Conservation (phyloP, 1,140 invertebrate species). For the Eriosoma lanigerum region DNA sequence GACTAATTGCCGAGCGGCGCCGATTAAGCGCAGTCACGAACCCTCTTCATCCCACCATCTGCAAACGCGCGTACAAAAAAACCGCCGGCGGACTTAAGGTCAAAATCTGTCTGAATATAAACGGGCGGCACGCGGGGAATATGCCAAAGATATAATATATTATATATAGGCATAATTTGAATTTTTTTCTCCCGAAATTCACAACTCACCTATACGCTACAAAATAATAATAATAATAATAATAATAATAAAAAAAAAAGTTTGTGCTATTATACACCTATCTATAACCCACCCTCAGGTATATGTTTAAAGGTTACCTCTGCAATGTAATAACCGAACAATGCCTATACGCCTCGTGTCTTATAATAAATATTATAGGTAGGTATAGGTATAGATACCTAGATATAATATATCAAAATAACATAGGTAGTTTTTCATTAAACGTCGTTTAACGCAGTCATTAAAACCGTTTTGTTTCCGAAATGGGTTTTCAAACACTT, state of each 20-base stretch:
- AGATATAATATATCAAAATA: too few relatives aligned
- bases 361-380: not conserved
- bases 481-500: conserved; percentile 5
- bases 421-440: too few relatives aligned
- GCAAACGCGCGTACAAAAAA: not conserved
- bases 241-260: too few relatives aligned
- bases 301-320: too few relatives aligned
- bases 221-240: too few relatives aligned
- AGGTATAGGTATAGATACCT: not conserved
- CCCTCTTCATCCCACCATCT: not conserved
- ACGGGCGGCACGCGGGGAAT: too few relatives aligned
- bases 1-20: conserved; percentile 23
- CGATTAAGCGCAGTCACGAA: conserved; percentile 14
- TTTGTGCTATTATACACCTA: not conserved
- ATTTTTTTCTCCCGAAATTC: too few relatives aligned
- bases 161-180: too few relatives aligned
- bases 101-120: not conserved
- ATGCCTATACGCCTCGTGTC: not conserved
- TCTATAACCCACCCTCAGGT: not conserved
- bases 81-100: not conserved
- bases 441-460: conserved; percentile 33
- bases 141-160: too few relatives aligned
- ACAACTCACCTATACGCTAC: too few relatives aligned
- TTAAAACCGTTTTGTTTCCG: conserved; percentile 3
- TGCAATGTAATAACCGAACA: too few relatives aligned